Evolutionary conservation across 92 coral and sea anemone species (phyloP).

Genomic region (Pocillopora grandis): DNA sequence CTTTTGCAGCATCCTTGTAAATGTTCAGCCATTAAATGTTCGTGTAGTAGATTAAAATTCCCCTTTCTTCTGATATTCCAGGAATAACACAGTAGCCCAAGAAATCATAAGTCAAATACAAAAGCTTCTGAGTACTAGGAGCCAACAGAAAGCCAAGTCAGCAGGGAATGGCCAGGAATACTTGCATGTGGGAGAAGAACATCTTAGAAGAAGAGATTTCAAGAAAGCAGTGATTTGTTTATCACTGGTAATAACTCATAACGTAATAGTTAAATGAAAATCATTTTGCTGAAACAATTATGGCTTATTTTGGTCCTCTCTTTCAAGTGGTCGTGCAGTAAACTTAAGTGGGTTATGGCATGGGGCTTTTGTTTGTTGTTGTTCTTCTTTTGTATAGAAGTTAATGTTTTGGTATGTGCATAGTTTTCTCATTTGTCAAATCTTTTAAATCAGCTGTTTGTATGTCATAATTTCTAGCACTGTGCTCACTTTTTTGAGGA

Average conservation of each 20-base stretch:
- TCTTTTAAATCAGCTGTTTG: too few relatives aligned
- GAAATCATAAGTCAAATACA: constrained; percentile 59
- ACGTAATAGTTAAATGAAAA: neutral
- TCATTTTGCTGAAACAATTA: neutral
- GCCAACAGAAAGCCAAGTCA: constrained; percentile 53
- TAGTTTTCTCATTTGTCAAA: too few relatives aligned
- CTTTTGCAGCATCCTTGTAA: too few relatives aligned
- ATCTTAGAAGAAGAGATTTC: constrained; percentile 59
- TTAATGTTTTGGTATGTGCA: too few relatives aligned
- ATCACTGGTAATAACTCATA: constrained; percentile 56
- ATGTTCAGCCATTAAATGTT: neutral
- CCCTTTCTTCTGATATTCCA: constrained; percentile 17
- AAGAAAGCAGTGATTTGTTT: constrained; percentile 70
- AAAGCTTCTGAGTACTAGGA: constrained; percentile 44
- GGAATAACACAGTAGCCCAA: constrained; percentile 61
- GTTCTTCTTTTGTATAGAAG: too few relatives aligned
- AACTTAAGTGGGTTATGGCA: too few relatives aligned
- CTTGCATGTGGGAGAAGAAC: constrained; percentile 56
- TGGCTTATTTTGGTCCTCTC: too few relatives aligned
- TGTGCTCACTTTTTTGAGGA: too few relatives aligned
- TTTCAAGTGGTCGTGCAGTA: too few relatives aligned
- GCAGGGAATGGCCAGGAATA: constrained; percentile 65
- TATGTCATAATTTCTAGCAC: too few relatives aligned
- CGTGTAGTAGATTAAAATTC: neutral
- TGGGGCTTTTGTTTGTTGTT: too few relatives aligned